phyloP scores from a whole-genome alignment of 2,888 invertebrate species.

The Conops quadrifasciatus region DNA sequence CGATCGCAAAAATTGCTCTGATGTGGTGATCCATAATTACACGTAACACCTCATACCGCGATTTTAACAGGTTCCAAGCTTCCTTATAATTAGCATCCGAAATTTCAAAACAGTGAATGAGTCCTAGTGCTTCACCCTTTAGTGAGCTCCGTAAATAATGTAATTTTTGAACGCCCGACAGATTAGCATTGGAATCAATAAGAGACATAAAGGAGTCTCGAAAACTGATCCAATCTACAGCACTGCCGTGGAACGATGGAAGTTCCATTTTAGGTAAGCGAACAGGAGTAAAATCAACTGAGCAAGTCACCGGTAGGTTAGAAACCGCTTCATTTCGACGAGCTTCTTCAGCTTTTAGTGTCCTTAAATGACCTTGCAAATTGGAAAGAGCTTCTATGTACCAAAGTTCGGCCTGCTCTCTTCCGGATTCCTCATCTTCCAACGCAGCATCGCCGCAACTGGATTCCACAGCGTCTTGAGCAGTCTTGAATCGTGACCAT shows the following conservation, averaged over 20 bases:
- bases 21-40: slow-evolving; percentile 19
- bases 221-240: slow-evolving; percentile 34
- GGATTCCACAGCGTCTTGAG: background rate
- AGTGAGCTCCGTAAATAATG: slow-evolving; percentile 6
- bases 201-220: slow-evolving; percentile 28
- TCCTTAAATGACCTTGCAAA: background rate
- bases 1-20: background rate
- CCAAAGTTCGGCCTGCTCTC: background rate
- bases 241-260: slow-evolving; percentile 22
- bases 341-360: background rate
- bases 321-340: background rate
- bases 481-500: background rate
- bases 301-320: too few species aligned
- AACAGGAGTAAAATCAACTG: background rate
- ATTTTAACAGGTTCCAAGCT: slow-evolving; percentile 17
- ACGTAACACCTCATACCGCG: slow-evolving; percentile 7
- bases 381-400: background rate
- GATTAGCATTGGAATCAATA: background rate
- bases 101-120: slow-evolving; percentile 7
- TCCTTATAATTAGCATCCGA: slow-evolving; percentile 4
- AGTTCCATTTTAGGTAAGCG: slow-evolving; percentile 14
- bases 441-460: background rate
- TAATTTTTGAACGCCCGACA: background rate
- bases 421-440: background rate
- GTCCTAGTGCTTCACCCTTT: background rate